Percentiles rank a stretch among this genome's conserved stretches.
Evolutionary conservation across 1,140 invertebrate genomes (phyloP).

Genomic region (Diorhabda sublineata): DNA sequence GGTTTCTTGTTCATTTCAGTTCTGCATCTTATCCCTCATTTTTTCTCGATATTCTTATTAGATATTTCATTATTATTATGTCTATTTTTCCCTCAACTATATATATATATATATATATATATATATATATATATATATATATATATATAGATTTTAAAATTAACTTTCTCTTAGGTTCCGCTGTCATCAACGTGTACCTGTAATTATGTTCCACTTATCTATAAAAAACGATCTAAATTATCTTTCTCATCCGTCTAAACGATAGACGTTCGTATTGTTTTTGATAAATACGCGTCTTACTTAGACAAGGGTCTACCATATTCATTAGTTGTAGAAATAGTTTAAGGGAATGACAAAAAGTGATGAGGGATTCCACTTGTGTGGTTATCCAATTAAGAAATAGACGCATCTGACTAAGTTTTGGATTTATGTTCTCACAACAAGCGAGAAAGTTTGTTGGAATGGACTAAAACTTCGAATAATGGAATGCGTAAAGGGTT

Average conservation of each 20-base stretch:
- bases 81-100: no score
- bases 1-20: no score
- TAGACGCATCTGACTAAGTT: conserved; percentile 1
- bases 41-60: no score
- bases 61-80: no score
- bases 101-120: no score
- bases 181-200: no score
- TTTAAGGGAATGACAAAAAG: conserved; percentile 1
- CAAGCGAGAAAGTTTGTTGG: background rate
- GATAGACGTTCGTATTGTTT: background rate
- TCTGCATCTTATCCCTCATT: no score
- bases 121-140: no score
- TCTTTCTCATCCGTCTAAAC: background rate
- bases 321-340: conserved; percentile 2
- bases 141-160: no score
- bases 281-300: conserved; percentile 2
- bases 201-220: background rate
- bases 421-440: conserved; percentile 2
- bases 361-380: conserved; percentile 1
- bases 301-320: background rate
- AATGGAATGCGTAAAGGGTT: conserved; percentile 1
- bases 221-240: conserved; percentile 1
- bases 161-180: no score
- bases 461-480: background rate
- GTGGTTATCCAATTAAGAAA: background rate